These are phyloP conservation scores for Pomatorhinus ruficollis DNA, from an alignment of 2,113 vertebrate species.

Conservation along the genomic window DNA sequence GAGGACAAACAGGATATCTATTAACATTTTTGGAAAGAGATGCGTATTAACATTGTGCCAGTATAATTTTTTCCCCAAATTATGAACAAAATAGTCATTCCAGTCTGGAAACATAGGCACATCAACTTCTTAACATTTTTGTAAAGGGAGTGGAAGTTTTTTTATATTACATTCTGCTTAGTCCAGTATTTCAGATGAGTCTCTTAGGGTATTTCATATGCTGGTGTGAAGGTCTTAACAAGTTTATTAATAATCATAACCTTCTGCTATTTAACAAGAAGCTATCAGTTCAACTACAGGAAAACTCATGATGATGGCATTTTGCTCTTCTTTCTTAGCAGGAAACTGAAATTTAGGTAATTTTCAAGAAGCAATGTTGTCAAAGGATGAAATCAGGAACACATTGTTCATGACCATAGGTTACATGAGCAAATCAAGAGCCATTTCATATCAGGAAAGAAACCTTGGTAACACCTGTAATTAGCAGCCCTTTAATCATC, in stretches of 20 bases:
- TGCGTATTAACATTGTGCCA: not conserved
- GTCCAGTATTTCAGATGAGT: not conserved
- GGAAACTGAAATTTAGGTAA: not conserved
- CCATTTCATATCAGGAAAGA: not conserved
- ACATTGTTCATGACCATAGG: not conserved
- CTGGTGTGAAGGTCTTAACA: not conserved
- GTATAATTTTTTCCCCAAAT: not conserved
- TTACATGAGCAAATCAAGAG: not conserved
- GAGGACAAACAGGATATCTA: not conserved
- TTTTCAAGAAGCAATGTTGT: not conserved
- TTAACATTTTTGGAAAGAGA: not conserved
- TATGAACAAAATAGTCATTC: not conserved
- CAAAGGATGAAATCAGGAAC: not conserved
- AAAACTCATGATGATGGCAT: not conserved
- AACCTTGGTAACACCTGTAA: not conserved
- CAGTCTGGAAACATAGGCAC: not conserved
- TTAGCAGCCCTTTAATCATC: not conserved
- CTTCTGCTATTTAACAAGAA: conserved; percentile 7
- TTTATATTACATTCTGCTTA: not conserved
- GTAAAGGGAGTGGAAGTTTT: not conserved
- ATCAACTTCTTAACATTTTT: not conserved
- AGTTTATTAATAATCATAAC: not conserved
- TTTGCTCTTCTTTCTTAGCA: not conserved
- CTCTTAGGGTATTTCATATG: not conserved
- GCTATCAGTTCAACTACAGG: not conserved